These are phyloP conservation scores for Punctoribates punctum DNA, from an alignment of 2,888 invertebrate species.

Conservation along the genomic window DNA sequence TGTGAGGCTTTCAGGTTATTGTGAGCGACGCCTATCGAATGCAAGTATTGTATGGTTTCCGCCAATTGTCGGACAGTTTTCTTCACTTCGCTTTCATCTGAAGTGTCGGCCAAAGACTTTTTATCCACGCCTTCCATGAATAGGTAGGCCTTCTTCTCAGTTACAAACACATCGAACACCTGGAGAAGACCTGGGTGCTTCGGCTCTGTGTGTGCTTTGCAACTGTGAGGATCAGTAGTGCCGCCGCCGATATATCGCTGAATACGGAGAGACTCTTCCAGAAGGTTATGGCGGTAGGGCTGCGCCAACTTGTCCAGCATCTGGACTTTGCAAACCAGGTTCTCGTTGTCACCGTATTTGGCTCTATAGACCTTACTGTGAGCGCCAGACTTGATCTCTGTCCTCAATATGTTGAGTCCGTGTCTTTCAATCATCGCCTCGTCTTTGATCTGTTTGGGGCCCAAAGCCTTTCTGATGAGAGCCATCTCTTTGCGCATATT, in stretches of 20 bases:
- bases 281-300: neutral
- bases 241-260: neutral
- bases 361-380: neutral
- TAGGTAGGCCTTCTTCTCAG: conserved; percentile 8
- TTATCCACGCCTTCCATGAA: neutral
- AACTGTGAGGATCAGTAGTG: neutral
- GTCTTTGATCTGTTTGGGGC: conserved; percentile 9
- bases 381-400: neutral
- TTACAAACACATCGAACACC: neutral
- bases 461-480: neutral
- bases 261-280: neutral
- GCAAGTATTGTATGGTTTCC: neutral
- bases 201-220: neutral
- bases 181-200: neutral
- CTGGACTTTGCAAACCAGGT: conserved; percentile 1
- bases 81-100: neutral
- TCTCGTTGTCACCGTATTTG: neutral
- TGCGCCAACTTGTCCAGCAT: neutral
- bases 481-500: conserved; percentile 30
- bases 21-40: neutral
- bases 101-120: neutral
- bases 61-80: neutral
- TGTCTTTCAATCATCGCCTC: neutral
- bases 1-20: neutral
- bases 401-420: neutral